A percentile compares a stretch with the other conserved stretches of the same genome.
Evolutionary conservation across 1,140 invertebrate genomes (phyloP).

Genomic region (Drosophila sp.): DNA sequence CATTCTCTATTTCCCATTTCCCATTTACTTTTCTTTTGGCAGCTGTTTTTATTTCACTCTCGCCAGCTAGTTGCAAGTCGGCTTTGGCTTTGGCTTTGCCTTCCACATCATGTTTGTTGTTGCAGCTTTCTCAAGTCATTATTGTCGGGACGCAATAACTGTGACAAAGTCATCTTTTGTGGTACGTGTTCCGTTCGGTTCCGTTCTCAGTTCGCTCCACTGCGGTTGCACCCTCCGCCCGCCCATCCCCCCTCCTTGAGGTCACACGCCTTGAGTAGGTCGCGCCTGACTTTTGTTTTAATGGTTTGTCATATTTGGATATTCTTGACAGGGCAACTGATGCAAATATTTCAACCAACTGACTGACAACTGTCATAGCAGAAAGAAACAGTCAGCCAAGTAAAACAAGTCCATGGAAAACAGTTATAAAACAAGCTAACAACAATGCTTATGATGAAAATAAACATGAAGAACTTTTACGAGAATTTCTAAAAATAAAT

Average conservation of each 20-base stretch:
- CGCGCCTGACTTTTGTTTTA: constrained; percentile 56
- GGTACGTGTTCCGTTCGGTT: constrained; percentile 40
- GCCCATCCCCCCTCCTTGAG: constrained; percentile 1
- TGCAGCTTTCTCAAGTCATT: constrained; percentile 67
- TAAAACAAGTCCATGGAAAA: neutral
- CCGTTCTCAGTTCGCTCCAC: neutral
- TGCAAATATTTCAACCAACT: constrained; percentile 20
- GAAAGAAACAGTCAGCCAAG: neutral
- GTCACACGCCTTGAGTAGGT: constrained; percentile 25
- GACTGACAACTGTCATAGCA: constrained; percentile 1
- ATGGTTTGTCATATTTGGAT: constrained; percentile 57
- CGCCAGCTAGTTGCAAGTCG: constrained; percentile 49
- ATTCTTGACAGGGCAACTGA: constrained; percentile 40
- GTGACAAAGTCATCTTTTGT: constrained; percentile 72
- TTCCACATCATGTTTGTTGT: constrained; percentile 30
- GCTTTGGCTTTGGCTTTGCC: constrained; percentile 61
- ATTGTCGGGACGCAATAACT: constrained; percentile 70
- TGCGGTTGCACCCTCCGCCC: neutral
- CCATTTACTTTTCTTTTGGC: constrained; percentile 61
- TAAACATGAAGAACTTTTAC: no score
- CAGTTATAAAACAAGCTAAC: neutral
- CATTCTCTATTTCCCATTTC: constrained; percentile 54
- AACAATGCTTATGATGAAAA: neutral
- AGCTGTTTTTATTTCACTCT: constrained; percentile 54
- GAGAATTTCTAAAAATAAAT: no score